Base-by-base conservation (phyloP, 2,888 invertebrate genomes). In the Luffia ferchaultella region DNA sequence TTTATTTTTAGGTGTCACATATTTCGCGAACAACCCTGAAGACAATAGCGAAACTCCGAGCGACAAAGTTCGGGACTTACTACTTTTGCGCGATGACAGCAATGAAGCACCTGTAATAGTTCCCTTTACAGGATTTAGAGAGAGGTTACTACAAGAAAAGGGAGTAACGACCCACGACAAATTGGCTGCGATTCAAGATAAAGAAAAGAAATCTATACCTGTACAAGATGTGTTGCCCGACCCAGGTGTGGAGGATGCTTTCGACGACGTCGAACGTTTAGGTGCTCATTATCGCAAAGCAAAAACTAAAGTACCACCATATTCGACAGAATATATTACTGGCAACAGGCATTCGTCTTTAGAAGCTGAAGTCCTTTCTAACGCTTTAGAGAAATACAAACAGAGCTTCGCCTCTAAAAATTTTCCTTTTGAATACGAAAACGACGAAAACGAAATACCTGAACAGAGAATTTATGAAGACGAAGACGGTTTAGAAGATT, bases 391-490 rank as follows among this genome's bases (percentile, higher is more conserved):
- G 55, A 80, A 82, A 56, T 83, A 82, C 54, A 80, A 72, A 55
- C 77, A 79, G 55, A 83, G 79, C 56, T 80, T 83, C 54, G 72
- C 69, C 9, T 76, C 73, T 50, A 83, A 83, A 64, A 73, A 76
- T 54, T 83, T 83, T 52, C 83, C 83, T 1, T 83, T 83, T 54
- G 82, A 83, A 61, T 83, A 83, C 56, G 82, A 79, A 60, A 75
- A 76, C 54, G 76, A 76, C 1, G 68, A 64, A 40, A 55, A 55
- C n/a, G 80, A 80, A 16, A 60, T 85, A 43, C 79, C 85, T 5
- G 88, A 89, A 63, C 82, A 79, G 16, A 75, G 88, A 50, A 85
- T 87, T 57, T 88, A 88, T 59, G 75, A 76, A 47, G 86, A 86
- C 52, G 87, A 87, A 62, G 85, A 82, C 41, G 74, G 70, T n/a